phyloP scores from a whole-genome alignment of 2,113 vertebrate species.

The Pteronura brasiliensis region DNA sequence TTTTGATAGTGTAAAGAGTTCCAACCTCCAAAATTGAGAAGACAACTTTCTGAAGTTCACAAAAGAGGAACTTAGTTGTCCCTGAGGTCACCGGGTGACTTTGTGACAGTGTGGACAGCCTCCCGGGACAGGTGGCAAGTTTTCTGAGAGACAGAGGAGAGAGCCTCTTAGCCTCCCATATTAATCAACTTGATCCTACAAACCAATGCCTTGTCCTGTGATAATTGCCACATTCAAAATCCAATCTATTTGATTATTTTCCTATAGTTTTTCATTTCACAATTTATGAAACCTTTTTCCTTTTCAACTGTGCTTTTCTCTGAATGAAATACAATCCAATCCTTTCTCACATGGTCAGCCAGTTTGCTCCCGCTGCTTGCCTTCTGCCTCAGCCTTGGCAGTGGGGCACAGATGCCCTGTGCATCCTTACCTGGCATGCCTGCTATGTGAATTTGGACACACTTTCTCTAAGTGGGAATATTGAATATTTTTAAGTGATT shows the following conservation, averaged over 20 bases:
- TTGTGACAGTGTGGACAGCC: not conserved
- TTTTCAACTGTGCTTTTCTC: not conserved
- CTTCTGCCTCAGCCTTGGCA: not conserved
- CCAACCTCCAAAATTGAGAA: not conserved
- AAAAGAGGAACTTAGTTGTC: not conserved
- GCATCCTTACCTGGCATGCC: not conserved
- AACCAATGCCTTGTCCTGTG: not conserved
- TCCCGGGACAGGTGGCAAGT: no score
- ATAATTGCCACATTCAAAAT: not conserved
- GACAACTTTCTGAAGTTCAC: not conserved
- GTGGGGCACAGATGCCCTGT: not conserved
- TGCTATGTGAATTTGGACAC: not conserved
- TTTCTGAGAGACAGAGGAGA: not conserved
- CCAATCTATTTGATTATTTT: not conserved
- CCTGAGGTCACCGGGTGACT: not conserved
- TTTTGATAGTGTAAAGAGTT: not conserved
- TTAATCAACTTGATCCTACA: not conserved
- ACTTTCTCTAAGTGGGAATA: not conserved
- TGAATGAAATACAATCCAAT: not conserved
- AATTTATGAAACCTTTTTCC: not conserved
- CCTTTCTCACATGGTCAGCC: not conserved
- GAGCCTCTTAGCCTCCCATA: not conserved
- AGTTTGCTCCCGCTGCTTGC: fast-evolving
- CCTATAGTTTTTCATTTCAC: not conserved
- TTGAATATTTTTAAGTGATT: not conserved